These are phyloP conservation scores for Porites australiensis DNA, from an alignment of 64 coral and sea anemone genomes.

Conservation along the genomic window DNA sequence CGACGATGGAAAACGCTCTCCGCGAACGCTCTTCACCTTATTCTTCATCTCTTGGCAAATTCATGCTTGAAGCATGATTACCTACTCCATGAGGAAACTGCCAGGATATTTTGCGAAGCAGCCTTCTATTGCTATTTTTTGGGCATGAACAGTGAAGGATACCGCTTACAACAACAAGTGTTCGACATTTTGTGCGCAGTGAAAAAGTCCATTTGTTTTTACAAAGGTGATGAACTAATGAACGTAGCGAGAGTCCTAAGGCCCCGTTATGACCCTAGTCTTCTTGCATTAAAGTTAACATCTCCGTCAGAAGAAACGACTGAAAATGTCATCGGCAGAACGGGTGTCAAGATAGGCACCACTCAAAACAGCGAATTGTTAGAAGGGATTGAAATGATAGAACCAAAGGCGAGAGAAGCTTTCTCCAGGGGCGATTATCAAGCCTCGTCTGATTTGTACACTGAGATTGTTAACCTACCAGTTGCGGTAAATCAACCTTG, in stretches of 20 bases:
- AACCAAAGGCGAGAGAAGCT: neutral
- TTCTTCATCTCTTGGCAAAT: neutral
- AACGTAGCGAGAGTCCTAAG: neutral
- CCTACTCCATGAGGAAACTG: slow-evolving; percentile 4
- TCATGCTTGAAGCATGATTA: neutral
- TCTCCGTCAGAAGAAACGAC: too few species aligned
- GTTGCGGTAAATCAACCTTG: neutral
- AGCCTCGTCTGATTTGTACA: neutral
- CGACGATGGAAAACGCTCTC: slow-evolving; percentile 1
- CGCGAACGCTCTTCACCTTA: slow-evolving; percentile 8
- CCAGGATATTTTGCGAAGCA: too few species aligned
- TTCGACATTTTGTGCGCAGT: neutral
- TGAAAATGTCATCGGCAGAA: neutral
- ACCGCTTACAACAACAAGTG: neutral
- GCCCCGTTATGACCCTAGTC: too few species aligned
- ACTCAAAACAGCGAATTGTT: neutral
- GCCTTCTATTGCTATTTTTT: slow-evolving; percentile 23
- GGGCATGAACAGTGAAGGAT: neutral
- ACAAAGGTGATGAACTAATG: neutral
- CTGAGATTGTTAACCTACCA: neutral
- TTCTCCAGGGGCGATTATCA: neutral
- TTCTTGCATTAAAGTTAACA: too few species aligned
- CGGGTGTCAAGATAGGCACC: neutral
- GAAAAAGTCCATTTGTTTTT: neutral
- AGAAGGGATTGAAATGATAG: neutral